A percentile compares a stretch with the other conserved stretches of the same genome.
Evolutionary conservation across 2,113 vertebrate species (phyloP).

Genomic region (Tinamus guttatus): DNA sequence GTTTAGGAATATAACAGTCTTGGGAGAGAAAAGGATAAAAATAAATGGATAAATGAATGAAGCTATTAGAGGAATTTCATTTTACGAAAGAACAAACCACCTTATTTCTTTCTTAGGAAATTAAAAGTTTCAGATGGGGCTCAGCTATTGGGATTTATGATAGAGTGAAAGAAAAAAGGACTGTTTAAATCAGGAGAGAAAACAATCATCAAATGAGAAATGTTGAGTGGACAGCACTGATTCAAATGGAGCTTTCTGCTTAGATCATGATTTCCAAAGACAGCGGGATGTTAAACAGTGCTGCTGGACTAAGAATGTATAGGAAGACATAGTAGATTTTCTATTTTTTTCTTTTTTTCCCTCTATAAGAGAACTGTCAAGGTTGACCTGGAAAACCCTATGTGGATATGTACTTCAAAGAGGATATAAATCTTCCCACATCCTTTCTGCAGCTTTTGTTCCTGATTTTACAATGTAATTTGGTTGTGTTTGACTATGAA

Average conservation of each 20-base stretch:
- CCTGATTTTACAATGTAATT: conserved; percentile 28
- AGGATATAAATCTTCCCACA: conserved; percentile 21
- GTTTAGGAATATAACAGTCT: neutral
- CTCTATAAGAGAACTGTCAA: neutral
- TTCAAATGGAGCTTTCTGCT: neutral
- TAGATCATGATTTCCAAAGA: neutral
- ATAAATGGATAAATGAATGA: conserved; percentile 9
- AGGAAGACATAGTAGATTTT: too few relatives aligned
- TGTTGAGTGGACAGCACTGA: neutral
- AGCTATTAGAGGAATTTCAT: conserved; percentile 47
- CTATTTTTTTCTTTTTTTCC: neutral
- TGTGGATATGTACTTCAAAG: conserved; percentile 22
- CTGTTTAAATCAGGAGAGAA: conserved; percentile 7
- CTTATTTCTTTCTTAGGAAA: neutral
- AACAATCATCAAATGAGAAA: conserved; percentile 33
- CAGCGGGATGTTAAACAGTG: neutral
- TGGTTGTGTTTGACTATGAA: neutral
- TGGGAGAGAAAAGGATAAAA: neutral
- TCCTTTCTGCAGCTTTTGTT: conserved; percentile 6
- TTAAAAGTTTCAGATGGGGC: conserved; percentile 6
- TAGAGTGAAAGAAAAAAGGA: neutral
- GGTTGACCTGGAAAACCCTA: neutral
- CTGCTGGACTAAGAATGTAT: neutral
- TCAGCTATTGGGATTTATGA: conserved; percentile 43
- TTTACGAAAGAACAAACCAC: conserved; percentile 20